These are phyloP conservation scores for Lepilemur septentrionalis DNA, from an alignment of 2,797 vertebrate genomes.

Conservation along the genomic window DNA sequence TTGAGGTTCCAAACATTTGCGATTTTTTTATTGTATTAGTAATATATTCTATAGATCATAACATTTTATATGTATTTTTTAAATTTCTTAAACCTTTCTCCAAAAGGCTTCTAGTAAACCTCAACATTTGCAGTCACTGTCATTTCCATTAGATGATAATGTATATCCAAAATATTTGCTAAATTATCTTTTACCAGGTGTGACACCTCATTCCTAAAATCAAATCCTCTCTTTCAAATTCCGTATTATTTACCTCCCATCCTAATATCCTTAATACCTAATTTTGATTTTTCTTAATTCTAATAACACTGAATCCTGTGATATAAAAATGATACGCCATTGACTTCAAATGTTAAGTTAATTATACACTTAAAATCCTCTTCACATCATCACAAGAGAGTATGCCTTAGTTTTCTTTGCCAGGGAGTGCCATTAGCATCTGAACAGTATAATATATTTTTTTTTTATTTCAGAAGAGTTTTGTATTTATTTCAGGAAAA, in stretches of 20 bases:
- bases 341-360: conserved; percentile 7
- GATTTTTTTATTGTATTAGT: neutral
- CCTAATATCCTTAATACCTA: neutral
- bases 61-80: neutral
- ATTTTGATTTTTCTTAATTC: neutral
- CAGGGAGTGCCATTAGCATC: neutral
- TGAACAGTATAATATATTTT: neutral
- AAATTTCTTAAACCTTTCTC: neutral
- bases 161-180: neutral
- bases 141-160: neutral
- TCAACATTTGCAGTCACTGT: neutral
- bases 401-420: neutral
- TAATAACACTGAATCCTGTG: neutral
- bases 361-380: neutral
- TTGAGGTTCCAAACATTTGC: neutral
- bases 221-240: neutral
- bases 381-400: neutral
- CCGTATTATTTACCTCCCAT: neutral
- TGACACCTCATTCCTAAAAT: neutral
- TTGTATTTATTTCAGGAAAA: neutral
- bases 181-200: neutral
- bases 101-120: neutral
- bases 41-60: neutral
- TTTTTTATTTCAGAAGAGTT: neutral
- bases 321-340: neutral